A percentile compares a stretch with the other conserved stretches of the same genome.
Evolutionary conservation across 2,113 vertebrate species (phyloP).

Genomic region (Promerops cafer): DNA sequence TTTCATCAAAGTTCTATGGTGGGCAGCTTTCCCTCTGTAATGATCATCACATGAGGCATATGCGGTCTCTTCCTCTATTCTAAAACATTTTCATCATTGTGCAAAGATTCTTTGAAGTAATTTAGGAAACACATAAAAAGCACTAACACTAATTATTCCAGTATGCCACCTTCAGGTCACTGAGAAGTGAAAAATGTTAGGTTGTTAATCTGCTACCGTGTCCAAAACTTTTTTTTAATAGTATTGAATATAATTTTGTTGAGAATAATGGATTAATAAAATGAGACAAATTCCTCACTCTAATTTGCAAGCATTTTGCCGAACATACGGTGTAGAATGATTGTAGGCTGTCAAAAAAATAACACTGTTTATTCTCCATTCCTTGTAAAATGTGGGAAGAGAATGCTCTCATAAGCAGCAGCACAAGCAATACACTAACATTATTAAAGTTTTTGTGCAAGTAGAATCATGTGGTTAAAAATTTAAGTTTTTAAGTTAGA

Average conservation of each 20-base stretch:
- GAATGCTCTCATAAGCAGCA: neutral
- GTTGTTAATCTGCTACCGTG: neutral
- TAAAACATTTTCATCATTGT: neutral
- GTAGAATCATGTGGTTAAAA: neutral
- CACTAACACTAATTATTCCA: neutral
- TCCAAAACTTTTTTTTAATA: neutral
- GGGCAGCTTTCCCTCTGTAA: neutral
- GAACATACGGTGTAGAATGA: neutral
- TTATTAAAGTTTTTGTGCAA: neutral
- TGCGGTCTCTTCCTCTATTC: neutral
- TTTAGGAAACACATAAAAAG: neutral
- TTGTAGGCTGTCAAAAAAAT: neutral
- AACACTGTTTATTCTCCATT: neutral
- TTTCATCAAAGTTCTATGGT: neutral
- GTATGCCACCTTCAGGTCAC: slow-evolving; percentile 11
- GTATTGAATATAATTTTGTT: neutral
- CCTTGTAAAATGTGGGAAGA: neutral
- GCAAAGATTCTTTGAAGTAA: neutral
- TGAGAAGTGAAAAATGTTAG: neutral
- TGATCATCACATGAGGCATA: neutral
- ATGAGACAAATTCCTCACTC: neutral
- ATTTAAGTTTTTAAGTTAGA: neutral
- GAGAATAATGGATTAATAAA: neutral
- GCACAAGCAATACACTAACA: neutral
- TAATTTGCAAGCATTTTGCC: neutral